These are phyloP conservation scores for Drosophila ficusphila DNA, from an alignment of 1,140 invertebrate genomes.

Conservation along the genomic window DNA sequence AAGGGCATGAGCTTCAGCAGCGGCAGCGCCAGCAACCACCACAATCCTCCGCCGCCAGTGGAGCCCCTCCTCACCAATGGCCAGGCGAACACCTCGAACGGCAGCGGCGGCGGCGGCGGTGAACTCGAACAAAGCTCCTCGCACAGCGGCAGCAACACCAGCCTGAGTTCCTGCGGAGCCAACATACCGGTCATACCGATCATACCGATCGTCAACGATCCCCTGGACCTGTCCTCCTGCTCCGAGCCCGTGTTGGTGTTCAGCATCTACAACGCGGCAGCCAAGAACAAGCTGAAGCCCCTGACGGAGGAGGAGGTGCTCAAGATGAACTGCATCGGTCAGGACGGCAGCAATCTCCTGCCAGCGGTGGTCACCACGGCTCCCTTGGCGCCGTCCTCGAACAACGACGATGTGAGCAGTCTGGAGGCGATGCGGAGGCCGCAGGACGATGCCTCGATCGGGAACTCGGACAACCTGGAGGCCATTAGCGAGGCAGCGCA, in stretches of 20 bases:
- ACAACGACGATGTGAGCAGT: conserved; percentile 73
- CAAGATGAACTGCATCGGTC: conserved; percentile 83
- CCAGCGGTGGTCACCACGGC: conserved; percentile 40
- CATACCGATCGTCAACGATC: neutral
- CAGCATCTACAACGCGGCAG: conserved; percentile 71
- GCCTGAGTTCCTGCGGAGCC: conserved; percentile 60
- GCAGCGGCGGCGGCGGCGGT: neutral
- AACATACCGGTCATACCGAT: neutral
- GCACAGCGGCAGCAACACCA: conserved; percentile 71
- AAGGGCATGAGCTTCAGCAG: conserved; percentile 77
- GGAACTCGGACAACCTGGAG: conserved; percentile 97
- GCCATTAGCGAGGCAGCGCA: conserved; percentile 95
- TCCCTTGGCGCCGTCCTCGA: conserved; percentile 54
- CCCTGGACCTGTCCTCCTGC: neutral
- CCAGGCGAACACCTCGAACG: conserved; percentile 18
- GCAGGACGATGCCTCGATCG: conserved; percentile 93
- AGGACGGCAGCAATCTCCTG: conserved; percentile 50
- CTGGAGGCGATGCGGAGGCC: conserved; percentile 82
- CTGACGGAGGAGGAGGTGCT: conserved; percentile 81
- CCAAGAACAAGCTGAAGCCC: conserved; percentile 74
- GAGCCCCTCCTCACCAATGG: conserved; percentile 30
- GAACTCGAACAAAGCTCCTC: conserved; percentile 61
- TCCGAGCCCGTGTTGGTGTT: conserved; percentile 64
- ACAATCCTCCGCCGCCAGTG: neutral
- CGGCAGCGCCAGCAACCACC: neutral